Percentiles rank a stretch among this genome's conserved stretches.
Conservation (phyloP, 2,797 vertebrate species). For the Coregonus ussuriensis region DNA sequence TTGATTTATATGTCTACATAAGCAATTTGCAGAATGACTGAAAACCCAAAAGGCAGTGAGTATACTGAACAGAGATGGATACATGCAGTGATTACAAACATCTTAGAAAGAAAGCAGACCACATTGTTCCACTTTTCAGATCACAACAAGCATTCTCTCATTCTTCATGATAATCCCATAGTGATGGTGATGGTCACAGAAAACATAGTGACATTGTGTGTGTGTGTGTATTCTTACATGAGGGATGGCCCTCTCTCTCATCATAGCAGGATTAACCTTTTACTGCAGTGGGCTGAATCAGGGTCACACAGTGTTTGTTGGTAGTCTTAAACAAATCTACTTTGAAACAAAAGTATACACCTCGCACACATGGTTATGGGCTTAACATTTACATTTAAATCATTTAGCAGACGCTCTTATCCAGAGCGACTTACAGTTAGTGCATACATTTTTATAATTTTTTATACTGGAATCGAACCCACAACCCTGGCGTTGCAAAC, state of each 20-base stretch:
- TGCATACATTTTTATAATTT: no score
- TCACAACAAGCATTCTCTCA: conserved; percentile 5
- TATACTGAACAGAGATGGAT: not conserved
- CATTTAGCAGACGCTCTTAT: no score
- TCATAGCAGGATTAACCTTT: conserved; percentile 35
- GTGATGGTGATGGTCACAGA: conserved; percentile 17
- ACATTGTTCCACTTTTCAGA: not conserved
- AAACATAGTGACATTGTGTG: conserved; percentile 20
- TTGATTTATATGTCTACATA: not conserved
- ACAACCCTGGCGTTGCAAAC: no score
- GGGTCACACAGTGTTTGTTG: no score
- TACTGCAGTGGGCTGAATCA: no score
- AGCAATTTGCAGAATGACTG: not conserved
- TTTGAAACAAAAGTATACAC: no score
- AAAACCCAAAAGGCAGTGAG: not conserved
- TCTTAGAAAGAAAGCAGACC: not conserved
- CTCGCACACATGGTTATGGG: no score
- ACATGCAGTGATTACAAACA: not conserved
- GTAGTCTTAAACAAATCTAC: no score
- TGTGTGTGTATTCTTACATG: conserved; percentile 20
- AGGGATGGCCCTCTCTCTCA: conserved; percentile 40
- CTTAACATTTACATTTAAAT: no score
- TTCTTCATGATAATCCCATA: conserved; percentile 13
- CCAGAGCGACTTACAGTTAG: no score
- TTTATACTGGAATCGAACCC: no score